Evolutionary conservation across 2,888 invertebrate species (phyloP).

Genomic region (Parelbella ahira): DNA sequence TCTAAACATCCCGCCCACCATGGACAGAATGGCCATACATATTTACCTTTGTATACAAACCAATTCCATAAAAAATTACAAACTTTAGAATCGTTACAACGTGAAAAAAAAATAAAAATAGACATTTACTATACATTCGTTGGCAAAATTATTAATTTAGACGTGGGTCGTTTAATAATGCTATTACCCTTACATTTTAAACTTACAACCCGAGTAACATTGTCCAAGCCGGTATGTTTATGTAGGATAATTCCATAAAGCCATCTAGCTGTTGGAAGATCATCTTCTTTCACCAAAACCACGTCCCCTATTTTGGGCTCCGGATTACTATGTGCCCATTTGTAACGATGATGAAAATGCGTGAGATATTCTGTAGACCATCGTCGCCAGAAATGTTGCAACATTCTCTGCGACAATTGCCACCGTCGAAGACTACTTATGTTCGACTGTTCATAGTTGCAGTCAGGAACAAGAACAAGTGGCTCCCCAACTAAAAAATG

Average conservation of each 20-base stretch:
- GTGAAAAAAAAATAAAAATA: background rate
- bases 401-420: constrained; percentile 1
- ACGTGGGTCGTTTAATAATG: background rate
- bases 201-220: constrained; percentile 5
- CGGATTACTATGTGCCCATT: background rate
- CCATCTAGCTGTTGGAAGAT: constrained; percentile 12
- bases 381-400: constrained; percentile 3
- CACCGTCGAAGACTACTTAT: background rate
- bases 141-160: constrained; percentile 1
- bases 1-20: constrained; percentile 12
- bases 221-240: constrained; percentile 4
- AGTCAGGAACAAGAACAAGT: constrained; percentile 17
- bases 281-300: constrained; percentile 8
- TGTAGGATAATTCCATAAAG: constrained; percentile 1
- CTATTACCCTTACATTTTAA: constrained; percentile 1
- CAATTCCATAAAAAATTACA: background rate
- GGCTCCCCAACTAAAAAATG: constrained; percentile 27
- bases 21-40: constrained; percentile 12
- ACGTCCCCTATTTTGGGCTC: constrained; percentile 6
- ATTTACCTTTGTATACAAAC: constrained; percentile 3
- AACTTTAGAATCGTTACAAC: background rate
- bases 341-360: constrained; percentile 3
- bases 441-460: constrained; percentile 10
- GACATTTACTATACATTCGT: background rate
- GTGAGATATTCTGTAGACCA: constrained; percentile 7